Evolutionary conservation across 2,888 invertebrate species (phyloP).

Genomic region (Tromatobia lineatoria): DNA sequence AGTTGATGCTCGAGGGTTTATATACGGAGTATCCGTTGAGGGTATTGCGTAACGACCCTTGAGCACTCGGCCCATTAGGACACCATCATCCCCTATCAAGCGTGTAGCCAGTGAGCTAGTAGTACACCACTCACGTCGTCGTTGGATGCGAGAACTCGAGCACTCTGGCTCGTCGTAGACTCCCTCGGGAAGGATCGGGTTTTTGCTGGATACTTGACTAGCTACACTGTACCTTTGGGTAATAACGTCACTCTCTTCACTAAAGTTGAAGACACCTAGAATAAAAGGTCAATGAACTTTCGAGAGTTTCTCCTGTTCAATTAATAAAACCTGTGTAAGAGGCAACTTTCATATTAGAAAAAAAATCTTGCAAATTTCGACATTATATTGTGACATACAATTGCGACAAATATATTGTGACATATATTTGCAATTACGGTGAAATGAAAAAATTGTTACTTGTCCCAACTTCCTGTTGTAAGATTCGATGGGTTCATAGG

Average conservation of each 20-base stretch:
- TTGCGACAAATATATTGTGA: too few relatives aligned
- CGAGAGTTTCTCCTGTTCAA: background rate
- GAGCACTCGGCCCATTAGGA: constrained; percentile 63
- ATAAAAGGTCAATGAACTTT: background rate
- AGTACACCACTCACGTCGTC: constrained; percentile 54
- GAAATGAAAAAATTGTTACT: too few relatives aligned
- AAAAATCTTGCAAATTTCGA: too few relatives aligned
- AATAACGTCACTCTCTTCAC: constrained; percentile 11
- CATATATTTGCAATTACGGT: too few relatives aligned
- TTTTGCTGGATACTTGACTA: constrained; percentile 20
- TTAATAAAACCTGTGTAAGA: background rate
- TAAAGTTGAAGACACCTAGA: constrained; percentile 3
- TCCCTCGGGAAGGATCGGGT: constrained; percentile 20
- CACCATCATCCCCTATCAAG: constrained; percentile 60
- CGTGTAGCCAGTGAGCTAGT: constrained; percentile 21
- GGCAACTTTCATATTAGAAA: too few relatives aligned
- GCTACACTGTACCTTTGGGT: background rate
- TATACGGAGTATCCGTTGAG: constrained; percentile 7
- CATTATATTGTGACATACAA: too few relatives aligned
- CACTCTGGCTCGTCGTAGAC: background rate
- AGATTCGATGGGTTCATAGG: too few relatives aligned
- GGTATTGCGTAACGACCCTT: constrained; percentile 54
- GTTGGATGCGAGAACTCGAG: constrained; percentile 34
- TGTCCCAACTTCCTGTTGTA: too few relatives aligned
- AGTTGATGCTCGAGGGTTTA: background rate